phyloP scores from a whole-genome alignment of 2,113 vertebrate genomes.

The Callipepla californica region DNA sequence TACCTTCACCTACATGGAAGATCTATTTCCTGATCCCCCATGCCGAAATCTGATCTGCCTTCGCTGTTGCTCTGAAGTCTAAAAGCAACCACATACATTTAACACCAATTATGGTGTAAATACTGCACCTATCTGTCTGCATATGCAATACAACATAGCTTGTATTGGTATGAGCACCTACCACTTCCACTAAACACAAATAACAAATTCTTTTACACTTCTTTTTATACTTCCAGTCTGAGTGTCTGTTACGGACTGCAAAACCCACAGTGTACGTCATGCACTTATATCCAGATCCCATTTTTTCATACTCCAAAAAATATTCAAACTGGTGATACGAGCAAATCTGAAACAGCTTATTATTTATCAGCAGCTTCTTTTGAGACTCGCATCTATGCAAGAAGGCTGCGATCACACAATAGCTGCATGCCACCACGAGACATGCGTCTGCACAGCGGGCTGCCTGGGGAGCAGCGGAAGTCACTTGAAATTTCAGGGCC shows the following conservation, averaged over 20 bases:
- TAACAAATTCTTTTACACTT: background rate
- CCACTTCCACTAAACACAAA: slow-evolving; percentile 1
- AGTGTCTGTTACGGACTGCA: background rate
- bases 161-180: background rate
- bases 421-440: background rate
- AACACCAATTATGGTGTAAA: background rate
- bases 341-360: background rate
- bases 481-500: slow-evolving; percentile 29
- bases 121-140: background rate
- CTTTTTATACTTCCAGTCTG: background rate
- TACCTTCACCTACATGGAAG: background rate
- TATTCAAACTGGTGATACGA: background rate
- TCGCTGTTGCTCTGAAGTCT: background rate
- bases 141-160: background rate
- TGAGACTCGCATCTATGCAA: background rate
- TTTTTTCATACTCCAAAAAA: background rate
- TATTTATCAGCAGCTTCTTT: background rate
- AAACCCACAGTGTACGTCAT: background rate
- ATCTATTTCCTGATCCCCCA: background rate
- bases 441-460: background rate
- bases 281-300: background rate
- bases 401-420: background rate
- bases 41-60: background rate
- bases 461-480: slow-evolving; percentile 9
- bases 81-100: background rate